A percentile compares a stretch with the other conserved stretches of the same genome.
Conservation (phyloP, 1,140 invertebrate genomes). For the Holotrichia oblita region DNA sequence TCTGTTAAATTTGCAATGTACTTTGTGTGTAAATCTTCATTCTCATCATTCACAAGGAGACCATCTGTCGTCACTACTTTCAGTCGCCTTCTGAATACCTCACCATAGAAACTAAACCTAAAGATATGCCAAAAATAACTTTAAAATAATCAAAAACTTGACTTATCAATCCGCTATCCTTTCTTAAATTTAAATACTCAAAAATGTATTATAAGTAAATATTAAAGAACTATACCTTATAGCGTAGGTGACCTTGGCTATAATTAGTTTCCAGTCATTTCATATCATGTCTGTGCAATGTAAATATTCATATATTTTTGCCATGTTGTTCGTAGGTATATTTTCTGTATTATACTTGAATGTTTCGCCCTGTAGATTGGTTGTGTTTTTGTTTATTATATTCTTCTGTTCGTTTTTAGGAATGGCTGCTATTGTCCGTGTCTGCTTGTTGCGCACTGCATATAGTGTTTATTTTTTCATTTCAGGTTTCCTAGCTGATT, state of each 20-base stretch:
- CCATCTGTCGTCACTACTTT: no score
- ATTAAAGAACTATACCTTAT: no score
- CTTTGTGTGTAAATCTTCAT: no score
- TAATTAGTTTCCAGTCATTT: neutral
- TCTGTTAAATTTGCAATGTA: no score
- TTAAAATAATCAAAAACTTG: no score
- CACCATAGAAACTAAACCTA: no score
- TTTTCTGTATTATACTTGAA: constrained; percentile 12
- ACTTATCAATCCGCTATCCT: no score
- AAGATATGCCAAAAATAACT: no score
- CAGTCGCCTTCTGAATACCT: no score
- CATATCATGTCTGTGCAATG: constrained; percentile 19
- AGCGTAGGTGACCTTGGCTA: neutral
- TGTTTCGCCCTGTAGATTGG: neutral
- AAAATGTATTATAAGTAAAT: no score
- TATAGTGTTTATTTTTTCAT: constrained; percentile 15
- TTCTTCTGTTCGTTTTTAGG: neutral
- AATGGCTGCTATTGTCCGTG: constrained; percentile 22
- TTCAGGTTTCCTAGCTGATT: constrained; percentile 17
- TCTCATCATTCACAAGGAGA: no score
- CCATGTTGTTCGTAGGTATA: constrained; percentile 5
- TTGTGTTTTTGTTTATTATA: constrained; percentile 22
- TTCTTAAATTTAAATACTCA: no score
- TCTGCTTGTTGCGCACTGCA: constrained; percentile 35
- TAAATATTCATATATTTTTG: constrained; percentile 14